Conservation (phyloP, 2,113 vertebrate genomes). For the Leptocoma aspasia region DNA sequence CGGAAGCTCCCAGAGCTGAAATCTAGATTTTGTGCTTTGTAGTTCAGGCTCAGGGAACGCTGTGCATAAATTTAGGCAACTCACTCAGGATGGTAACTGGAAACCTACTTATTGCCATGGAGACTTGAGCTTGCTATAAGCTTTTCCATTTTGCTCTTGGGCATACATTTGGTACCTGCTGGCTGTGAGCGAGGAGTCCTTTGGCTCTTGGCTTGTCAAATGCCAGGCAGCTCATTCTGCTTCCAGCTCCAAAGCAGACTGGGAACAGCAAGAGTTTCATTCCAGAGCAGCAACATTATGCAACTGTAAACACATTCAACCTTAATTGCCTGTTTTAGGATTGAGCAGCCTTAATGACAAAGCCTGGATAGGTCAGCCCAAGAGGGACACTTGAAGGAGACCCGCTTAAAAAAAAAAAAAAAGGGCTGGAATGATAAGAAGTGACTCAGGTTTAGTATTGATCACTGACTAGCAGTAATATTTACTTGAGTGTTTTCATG, state of each 20-base stretch:
- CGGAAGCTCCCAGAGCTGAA: not conserved
- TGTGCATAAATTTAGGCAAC: not conserved
- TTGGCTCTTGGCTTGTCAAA: not conserved
- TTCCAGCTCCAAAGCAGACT: not conserved
- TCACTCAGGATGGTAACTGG: not conserved
- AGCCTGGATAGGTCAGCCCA: not conserved
- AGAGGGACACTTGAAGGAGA: not conserved
- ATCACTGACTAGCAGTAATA: not conserved
- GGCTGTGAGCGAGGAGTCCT: not conserved
- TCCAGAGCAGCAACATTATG: conserved; percentile 42
- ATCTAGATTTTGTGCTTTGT: not conserved
- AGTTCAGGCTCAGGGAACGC: not conserved
- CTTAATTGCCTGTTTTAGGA: conserved; percentile 42
- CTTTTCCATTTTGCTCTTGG: not conserved
- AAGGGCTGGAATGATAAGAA: not conserved
- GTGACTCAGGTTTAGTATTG: not conserved
- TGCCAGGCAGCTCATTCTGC: not conserved
- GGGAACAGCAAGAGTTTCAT: not conserved
- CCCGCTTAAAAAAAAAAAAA: not conserved
- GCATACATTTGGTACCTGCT: not conserved
- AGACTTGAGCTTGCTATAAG: not conserved
- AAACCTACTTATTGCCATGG: not conserved
- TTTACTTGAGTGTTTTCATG: not conserved
- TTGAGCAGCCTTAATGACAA: not conserved
- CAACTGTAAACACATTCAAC: conserved; percentile 22